phyloP scores from a whole-genome alignment of 2,113 vertebrate species.

The Aegithalos caudatus region DNA sequence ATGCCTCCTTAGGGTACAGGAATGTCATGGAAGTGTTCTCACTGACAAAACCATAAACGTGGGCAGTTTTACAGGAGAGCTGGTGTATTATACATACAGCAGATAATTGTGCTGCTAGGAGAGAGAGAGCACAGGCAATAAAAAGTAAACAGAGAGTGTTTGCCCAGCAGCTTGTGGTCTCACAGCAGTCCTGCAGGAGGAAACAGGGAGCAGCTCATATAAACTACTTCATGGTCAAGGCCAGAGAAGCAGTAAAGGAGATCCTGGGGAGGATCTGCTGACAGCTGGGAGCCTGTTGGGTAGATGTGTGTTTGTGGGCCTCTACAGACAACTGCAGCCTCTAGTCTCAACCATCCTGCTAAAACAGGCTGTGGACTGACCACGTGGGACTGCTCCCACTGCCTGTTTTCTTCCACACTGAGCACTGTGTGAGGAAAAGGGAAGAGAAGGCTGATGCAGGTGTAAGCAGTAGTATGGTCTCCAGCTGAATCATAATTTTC shows the following conservation, averaged over 20 bases:
- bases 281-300: fast-evolving
- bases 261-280: neutral
- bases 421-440: neutral
- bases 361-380: neutral
- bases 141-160: neutral
- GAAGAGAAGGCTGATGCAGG: neutral
- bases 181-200: neutral
- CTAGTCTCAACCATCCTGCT: neutral
- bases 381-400: fast-evolving
- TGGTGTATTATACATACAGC: neutral
- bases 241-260: neutral
- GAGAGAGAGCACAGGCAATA: neutral
- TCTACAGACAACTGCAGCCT: neutral
- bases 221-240: neutral
- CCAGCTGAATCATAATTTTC: neutral
- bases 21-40: neutral
- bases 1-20: neutral
- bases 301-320: neutral
- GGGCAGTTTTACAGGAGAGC: neutral
- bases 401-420: neutral
- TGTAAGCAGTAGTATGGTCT: neutral
- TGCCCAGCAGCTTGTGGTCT: neutral
- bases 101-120: neutral
- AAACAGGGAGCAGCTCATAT: neutral
- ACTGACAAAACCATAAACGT: neutral